Evolutionary conservation across 2,797 vertebrate genomes (phyloP).

Genomic region (Cossypha polioptera): DNA sequence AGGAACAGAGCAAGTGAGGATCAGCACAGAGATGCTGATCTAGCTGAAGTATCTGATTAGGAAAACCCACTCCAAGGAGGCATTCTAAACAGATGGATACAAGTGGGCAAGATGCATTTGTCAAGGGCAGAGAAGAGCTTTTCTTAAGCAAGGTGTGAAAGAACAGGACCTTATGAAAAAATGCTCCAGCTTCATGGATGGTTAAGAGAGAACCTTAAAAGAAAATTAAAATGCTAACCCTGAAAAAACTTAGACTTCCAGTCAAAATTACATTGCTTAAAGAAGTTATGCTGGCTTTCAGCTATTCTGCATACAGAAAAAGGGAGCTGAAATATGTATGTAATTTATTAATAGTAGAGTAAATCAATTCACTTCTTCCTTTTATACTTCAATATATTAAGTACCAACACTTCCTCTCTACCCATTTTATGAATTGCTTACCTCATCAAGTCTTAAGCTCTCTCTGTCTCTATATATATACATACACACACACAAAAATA

Average conservation of each 20-base stretch:
- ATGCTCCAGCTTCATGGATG: not conserved
- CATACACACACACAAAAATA: not conserved
- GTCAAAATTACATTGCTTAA: not conserved
- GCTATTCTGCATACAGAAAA: not conserved
- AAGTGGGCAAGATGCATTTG: not conserved
- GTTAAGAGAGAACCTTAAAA: not conserved
- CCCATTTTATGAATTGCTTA: not conserved
- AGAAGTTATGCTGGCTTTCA: not conserved
- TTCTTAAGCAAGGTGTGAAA: not conserved
- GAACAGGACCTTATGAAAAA: not conserved
- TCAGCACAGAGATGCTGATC: not conserved
- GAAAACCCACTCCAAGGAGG: not conserved
- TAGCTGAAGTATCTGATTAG: not conserved
- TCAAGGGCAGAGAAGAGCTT: not conserved
- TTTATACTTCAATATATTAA: not conserved
- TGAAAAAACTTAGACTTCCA: not conserved
- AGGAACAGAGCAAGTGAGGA: not conserved
- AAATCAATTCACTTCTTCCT: not conserved
- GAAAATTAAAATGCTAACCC: not conserved
- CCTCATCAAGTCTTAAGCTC: not conserved
- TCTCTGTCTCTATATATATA: not conserved
- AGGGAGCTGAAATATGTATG: not conserved
- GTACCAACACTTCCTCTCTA: not conserved
- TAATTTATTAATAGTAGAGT: not conserved
- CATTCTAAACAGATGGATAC: not conserved